A percentile compares a stretch with the other conserved stretches of the same genome.
phyloP scores from a whole-genome alignment of 2,797 vertebrate genomes.

The Craterocephalus amniculus region DNA sequence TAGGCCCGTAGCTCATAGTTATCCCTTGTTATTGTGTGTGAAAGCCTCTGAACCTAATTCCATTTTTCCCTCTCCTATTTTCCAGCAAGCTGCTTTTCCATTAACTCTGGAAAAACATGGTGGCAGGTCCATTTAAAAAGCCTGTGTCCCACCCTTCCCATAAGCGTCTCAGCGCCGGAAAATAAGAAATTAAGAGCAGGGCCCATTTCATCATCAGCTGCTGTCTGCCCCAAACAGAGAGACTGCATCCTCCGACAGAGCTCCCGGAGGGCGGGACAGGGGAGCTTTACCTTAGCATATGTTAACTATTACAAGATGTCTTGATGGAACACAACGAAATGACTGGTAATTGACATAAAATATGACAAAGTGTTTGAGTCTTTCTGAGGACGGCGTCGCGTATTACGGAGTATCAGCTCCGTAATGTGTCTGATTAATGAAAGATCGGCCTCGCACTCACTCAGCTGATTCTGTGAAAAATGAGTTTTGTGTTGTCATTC shows the following conservation, averaged over 20 bases:
- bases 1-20: slow-evolving; percentile 88
- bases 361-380: slow-evolving; percentile 99
- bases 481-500: slow-evolving; percentile 99
- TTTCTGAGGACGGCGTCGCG: slow-evolving; percentile 97
- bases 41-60: slow-evolving; percentile 95
- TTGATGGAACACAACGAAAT: slow-evolving; percentile 98
- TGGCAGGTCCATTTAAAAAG: slow-evolving; percentile 96
- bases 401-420: slow-evolving; percentile 94
- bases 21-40: slow-evolving; percentile 93
- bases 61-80: slow-evolving; percentile 88
- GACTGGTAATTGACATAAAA: slow-evolving; percentile 99
- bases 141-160: slow-evolving; percentile 90
- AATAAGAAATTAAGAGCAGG: slow-evolving; percentile 97
- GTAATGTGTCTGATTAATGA: slow-evolving; percentile 99
- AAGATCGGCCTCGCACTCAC: slow-evolving; percentile 93
- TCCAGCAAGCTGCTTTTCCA: slow-evolving; percentile 98
- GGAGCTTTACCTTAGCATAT: slow-evolving; percentile 97
- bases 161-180: slow-evolving; percentile 89
- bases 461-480: slow-evolving; percentile 99
- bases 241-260: slow-evolving; percentile 81
- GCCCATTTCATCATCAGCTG: slow-evolving; percentile 89
- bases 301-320: slow-evolving; percentile 97
- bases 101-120: slow-evolving; percentile 97
- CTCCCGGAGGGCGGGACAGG: slow-evolving; percentile 88
- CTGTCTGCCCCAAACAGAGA: slow-evolving; percentile 81